phyloP scores from a whole-genome alignment of 2,888 invertebrate species.

The Odontomyia ornata region DNA sequence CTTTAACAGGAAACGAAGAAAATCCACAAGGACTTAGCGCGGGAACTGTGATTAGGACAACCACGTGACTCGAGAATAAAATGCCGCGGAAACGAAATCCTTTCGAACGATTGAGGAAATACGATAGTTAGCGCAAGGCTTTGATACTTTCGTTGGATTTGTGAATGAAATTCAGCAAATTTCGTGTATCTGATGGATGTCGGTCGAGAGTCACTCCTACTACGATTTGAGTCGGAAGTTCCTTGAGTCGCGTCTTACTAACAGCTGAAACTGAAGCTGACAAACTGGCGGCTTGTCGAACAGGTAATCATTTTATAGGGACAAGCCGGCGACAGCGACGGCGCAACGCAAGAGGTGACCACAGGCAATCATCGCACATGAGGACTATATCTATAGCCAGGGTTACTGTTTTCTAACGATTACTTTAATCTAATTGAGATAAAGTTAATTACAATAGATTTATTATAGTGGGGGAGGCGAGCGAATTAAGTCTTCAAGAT shows the following conservation, averaged over 20 bases:
- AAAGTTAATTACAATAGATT: too few relatives aligned
- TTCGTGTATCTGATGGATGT: too few relatives aligned
- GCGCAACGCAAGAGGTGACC: neutral
- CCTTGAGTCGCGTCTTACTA: constrained; percentile 19
- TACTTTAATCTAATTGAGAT: neutral
- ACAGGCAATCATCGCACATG: constrained; percentile 16
- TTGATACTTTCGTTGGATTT: too few relatives aligned
- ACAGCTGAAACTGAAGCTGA: constrained; percentile 32
- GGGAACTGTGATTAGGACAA: neutral
- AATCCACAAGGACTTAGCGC: too few relatives aligned
- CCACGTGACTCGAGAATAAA: neutral
- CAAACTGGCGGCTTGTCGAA: constrained; percentile 39
- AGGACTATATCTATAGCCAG: neutral
- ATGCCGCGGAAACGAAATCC: neutral
- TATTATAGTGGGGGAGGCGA: too few relatives aligned
- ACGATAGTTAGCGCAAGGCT: neutral
- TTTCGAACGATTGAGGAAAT: neutral
- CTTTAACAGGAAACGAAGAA: too few relatives aligned
- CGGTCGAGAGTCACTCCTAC: neutral
- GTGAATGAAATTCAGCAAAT: too few relatives aligned
- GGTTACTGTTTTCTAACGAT: constrained; percentile 3
- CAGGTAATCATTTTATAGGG: constrained; percentile 44
- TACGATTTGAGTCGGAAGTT: constrained; percentile 4
- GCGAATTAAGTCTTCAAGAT: too few relatives aligned
- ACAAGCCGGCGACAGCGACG: constrained; percentile 36